phyloP scores from a whole-genome alignment of 2,888 invertebrate species.

The Lamellibrachia satsuma region DNA sequence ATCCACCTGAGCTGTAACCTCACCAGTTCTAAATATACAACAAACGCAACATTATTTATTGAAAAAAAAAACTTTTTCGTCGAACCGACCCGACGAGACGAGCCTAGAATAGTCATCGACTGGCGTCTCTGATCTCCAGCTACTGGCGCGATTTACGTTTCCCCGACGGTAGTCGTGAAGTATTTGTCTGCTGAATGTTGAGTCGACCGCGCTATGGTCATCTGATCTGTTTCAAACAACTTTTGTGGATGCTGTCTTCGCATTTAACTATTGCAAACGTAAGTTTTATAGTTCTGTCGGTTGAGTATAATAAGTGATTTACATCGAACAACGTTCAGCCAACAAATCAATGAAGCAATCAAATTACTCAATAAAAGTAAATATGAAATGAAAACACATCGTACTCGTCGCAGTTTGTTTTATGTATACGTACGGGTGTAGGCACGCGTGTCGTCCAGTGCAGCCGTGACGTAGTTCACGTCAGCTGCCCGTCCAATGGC shows the following conservation, averaged over 20 bases:
- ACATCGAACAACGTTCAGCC: too few species aligned
- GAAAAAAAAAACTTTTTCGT: neutral
- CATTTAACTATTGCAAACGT: neutral
- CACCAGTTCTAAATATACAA: neutral
- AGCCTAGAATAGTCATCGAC: neutral
- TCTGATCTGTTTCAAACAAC: neutral
- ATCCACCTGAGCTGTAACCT: neutral
- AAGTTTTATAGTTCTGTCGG: too few species aligned
- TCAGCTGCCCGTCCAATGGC: neutral
- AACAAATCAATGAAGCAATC: too few species aligned
- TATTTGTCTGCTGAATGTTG: neutral
- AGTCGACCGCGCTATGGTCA: neutral
- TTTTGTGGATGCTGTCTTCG: neutral
- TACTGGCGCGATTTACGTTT: neutral
- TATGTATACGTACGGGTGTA: too few species aligned
- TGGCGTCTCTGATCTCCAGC: neutral
- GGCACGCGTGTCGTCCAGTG: neutral
- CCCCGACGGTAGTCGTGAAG: neutral
- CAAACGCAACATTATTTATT: neutral
- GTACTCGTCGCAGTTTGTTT: too few species aligned
- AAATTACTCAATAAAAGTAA: too few species aligned
- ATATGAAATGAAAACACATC: too few species aligned
- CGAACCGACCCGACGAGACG: neutral
- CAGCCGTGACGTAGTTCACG: neutral
- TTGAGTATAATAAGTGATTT: too few species aligned